These are phyloP conservation scores for Barnardius zonarius DNA, from an alignment of 2,113 vertebrate genomes.

Conservation along the genomic window DNA sequence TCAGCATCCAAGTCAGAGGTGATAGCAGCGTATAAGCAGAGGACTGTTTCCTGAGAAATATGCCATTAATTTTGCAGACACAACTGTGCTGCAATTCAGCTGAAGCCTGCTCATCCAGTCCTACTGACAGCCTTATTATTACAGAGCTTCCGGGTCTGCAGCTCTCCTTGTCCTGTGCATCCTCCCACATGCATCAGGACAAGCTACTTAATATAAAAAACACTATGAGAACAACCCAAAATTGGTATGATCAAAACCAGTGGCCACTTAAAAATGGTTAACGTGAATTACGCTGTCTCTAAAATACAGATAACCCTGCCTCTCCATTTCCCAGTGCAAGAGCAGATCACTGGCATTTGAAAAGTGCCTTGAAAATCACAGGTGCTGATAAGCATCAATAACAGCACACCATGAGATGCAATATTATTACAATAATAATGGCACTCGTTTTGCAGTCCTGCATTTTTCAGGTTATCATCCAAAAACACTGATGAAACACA, in stretches of 20 bases:
- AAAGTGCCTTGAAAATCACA: constrained; percentile 4
- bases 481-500: constrained; percentile 39
- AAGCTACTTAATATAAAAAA: not conserved
- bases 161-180: not conserved
- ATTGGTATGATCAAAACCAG: not conserved
- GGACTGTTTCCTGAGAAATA: constrained; percentile 17
- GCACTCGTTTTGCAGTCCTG: not conserved
- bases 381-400: constrained; percentile 3
- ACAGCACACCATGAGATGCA: not conserved
- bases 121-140: not conserved
- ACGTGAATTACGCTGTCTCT: not conserved
- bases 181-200: not conserved
- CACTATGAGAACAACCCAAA: not conserved
- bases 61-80: not conserved
- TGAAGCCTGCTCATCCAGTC: not conserved
- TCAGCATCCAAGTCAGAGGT: constrained; percentile 17
- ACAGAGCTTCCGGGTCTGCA: not conserved
- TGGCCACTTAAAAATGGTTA: not conserved
- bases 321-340: not conserved
- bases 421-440: constrained; percentile 34
- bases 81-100: not conserved
- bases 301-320: not conserved
- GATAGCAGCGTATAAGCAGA: not conserved
- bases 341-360: not conserved
- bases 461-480: constrained; percentile 51